phyloP scores from a whole-genome alignment of 1,140 invertebrate species.

The Cataglyphis hispanica region DNA sequence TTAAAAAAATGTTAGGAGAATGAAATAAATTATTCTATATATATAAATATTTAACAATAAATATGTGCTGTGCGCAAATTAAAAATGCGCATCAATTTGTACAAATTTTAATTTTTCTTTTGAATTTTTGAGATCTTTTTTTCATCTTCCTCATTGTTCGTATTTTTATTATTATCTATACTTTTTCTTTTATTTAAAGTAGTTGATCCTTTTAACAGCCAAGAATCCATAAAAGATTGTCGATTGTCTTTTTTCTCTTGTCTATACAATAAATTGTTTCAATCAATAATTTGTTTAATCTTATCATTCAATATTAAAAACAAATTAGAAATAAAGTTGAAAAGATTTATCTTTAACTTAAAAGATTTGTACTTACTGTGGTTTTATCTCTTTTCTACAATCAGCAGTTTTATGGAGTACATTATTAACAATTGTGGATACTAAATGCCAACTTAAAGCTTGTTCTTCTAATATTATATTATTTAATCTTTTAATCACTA shows the following conservation, averaged over 20 bases:
- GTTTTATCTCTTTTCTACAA: slow-evolving; percentile 88
- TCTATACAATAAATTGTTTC: slow-evolving; percentile 75
- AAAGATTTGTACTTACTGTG: slow-evolving; percentile 72
- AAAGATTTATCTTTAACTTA: background rate
- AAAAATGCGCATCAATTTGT: background rate
- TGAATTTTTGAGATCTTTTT: slow-evolving; percentile 45
- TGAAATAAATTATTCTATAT: slow-evolving; percentile 17
- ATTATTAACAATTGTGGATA: slow-evolving; percentile 91
- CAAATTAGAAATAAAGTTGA: background rate
- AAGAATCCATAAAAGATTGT: slow-evolving; percentile 77
- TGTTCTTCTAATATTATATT: slow-evolving; percentile 78
- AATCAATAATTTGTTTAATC: slow-evolving; percentile 69
- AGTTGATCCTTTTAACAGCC: slow-evolving; percentile 76
- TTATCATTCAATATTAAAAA: background rate
- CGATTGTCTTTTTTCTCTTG: slow-evolving; percentile 71
- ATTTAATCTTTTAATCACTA: slow-evolving; percentile 68
- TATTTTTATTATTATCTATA: slow-evolving; percentile 30
- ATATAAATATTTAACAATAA: slow-evolving; percentile 11
- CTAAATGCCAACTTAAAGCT: slow-evolving; percentile 89
- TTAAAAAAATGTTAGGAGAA: slow-evolving; percentile 3
- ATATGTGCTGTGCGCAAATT: background rate
- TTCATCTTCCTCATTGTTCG: slow-evolving; percentile 17
- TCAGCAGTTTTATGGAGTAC: slow-evolving; percentile 90
- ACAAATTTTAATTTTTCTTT: slow-evolving; percentile 47
- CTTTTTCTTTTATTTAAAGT: slow-evolving; percentile 67